Percentiles rank a stretch among this genome's conserved stretches.
phyloP scores from a whole-genome alignment of 2,888 invertebrate species.

The Meganola albula region DNA sequence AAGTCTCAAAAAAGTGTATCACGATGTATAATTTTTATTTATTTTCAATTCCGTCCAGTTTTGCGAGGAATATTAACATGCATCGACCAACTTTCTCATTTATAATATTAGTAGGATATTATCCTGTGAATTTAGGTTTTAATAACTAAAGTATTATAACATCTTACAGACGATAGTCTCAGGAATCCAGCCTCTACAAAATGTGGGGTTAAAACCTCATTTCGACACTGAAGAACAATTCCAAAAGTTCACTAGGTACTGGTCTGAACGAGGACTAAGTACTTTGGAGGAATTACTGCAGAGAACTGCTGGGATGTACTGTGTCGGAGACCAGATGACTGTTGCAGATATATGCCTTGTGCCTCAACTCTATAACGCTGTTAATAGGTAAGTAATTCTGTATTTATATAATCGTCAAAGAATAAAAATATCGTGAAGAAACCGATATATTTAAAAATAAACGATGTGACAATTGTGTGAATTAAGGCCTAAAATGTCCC shows the following conservation, averaged over 20 bases:
- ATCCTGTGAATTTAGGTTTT: no score
- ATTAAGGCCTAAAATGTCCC: no score
- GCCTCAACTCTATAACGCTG: slow-evolving; percentile 80
- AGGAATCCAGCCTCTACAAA: slow-evolving; percentile 85
- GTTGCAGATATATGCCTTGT: slow-evolving; percentile 83
- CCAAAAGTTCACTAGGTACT: slow-evolving; percentile 68
- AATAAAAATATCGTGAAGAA: background rate
- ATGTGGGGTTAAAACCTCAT: slow-evolving; percentile 65
- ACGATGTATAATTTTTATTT: no score
- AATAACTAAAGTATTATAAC: background rate
- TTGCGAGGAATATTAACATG: no score
- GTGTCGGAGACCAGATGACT: slow-evolving; percentile 79
- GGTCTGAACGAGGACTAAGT: slow-evolving; percentile 73
- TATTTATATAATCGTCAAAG: no score
- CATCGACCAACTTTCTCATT: no score
- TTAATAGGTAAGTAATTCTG: slow-evolving; percentile 62
- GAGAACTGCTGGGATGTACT: slow-evolving; percentile 72
- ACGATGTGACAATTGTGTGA: no score
- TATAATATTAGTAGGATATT: no score
- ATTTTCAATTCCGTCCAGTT: no score
- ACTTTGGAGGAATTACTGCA: slow-evolving; percentile 73
- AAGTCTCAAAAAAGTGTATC: no score
- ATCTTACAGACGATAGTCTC: slow-evolving; percentile 73
- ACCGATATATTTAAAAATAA: no score
- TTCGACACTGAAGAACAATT: slow-evolving; percentile 56